Base-by-base conservation (phyloP, 2,888 invertebrate species). In the Hypsopygia costalis region DNA sequence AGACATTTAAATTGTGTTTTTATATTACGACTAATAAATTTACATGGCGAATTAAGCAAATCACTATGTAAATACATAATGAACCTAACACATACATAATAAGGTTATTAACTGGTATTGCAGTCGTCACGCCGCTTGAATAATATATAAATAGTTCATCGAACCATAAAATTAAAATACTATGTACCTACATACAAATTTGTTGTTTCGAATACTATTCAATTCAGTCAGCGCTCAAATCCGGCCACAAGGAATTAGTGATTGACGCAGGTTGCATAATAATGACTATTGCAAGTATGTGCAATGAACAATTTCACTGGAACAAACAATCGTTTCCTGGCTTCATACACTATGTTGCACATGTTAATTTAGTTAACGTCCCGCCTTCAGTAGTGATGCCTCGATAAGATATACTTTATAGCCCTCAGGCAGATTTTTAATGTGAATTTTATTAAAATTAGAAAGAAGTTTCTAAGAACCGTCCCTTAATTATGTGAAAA, bases 241-340 rank as follows among this genome's bases (percentile, higher is more conserved):
- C 50, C 47, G 47, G 43, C 44, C 43, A 4, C 40, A 46, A 34
- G 54, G 73, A 63, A 71, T 78, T 77, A 76, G 70, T 58, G 49
- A 54, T 49, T 47, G 46, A 62, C 64, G 51, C 44, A 49, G 49
- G 57, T 41, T 64, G 77, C 63, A 79, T 79, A 63, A 56, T 58
- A 70, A 78, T 70, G 52, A 47, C 36, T 30, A 41, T 40, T 48
- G 42, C 39, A 47, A 46, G 48, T 57, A 62, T 59, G 43, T 47
- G 51, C 47, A 52, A 62, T 49, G 47, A 58, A n/a, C n/a, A n/a
- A n/a, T 49, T 64, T 61, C 58, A 57, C 62, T 58, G 51, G 47
- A 68, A 76, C 62, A 63, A 68, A 48, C 54, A 51, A 61, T 58
- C 57, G 62, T 72, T 77, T 73, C 70, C 73, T 76, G 69, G 58